Conservation (phyloP, 1,140 invertebrate genomes). For the Drosophila novamexicana region DNA sequence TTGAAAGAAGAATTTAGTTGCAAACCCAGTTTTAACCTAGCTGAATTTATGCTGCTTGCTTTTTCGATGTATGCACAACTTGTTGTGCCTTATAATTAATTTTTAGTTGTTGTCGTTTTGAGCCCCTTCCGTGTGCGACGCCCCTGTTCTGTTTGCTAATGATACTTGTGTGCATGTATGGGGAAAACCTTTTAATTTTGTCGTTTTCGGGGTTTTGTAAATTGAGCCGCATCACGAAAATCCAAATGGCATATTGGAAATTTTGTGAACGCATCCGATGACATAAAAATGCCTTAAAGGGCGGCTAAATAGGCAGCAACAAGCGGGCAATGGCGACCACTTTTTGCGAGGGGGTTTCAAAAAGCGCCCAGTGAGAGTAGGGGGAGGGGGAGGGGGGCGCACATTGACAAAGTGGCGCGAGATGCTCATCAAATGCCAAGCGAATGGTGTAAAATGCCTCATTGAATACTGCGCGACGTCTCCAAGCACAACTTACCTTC, state of each 20-base stretch:
- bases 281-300: conserved; percentile 66
- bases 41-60: no score
- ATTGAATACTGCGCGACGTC: conserved; percentile 63
- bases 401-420: conserved; percentile 51
- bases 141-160: conserved; percentile 29
- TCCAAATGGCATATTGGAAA: conserved; percentile 72
- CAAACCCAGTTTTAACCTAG: no score
- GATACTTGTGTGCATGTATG: conserved; percentile 6
- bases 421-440: conserved; percentile 72
- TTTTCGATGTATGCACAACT: neutral
- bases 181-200: conserved; percentile 59
- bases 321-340: conserved; percentile 37
- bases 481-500: conserved; percentile 53
- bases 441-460: conserved; percentile 79
- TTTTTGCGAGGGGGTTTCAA: neutral
- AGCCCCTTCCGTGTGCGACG: neutral
- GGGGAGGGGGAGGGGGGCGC: neutral
- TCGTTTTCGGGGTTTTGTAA: conserved; percentile 46
- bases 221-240: conserved; percentile 46
- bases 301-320: conserved; percentile 65
- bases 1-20: no score
- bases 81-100: conserved; percentile 3
- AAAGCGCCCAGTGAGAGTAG: neutral
- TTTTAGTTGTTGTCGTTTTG: neutral
- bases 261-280: conserved; percentile 74